Base-by-base conservation (phyloP, 2,113 vertebrate species). In the Pimephales promelas region DNA sequence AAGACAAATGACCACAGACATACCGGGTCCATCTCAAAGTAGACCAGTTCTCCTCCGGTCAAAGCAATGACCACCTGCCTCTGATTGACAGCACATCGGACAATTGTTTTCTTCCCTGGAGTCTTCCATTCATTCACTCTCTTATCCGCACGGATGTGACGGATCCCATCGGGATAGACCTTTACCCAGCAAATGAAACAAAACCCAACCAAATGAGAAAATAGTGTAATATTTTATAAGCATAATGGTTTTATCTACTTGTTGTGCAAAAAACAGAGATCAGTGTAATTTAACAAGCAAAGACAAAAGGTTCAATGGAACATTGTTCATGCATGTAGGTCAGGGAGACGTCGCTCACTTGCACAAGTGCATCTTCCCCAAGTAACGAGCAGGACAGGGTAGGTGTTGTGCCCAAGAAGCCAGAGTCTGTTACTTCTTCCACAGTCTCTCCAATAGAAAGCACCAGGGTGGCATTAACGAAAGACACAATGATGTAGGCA, bases 111-210 rank as follows among this genome's bases (percentile, higher is more conserved):
- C 87, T 99, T 99, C 2, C 98, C 98, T 0, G 97, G 98, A 0
- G 98, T 99, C 87, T 99, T 99, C 98, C 98, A 99, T 84, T 99
- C 98, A 2, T 99, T 99, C 54, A 99, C 98, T 93, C 97, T 95
- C 89, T 99, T 99, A 90, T 99, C 98, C 36, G 98, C 98, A 80
- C 97, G 93, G 84, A 99, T 99, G 85, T 99, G 98, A 3, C 98
- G 94, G 89, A 99, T 99, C 1, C 98, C 98, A 52, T 99, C 98
- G 14, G 98, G 98, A 90, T 99, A 99, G 13, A 99, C 98, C 98
- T 99, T 86, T 10, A 24, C 7, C 5, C 28, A 59, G 6, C 10
- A 22, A 77, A 77, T 24, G 6, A 34, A n/a, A 40, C 20, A 40
- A 77, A 57, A 24, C 18, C n/a, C 26, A 31, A 9, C 34, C 16